A percentile compares a stretch with the other conserved stretches of the same genome.
Evolutionary conservation across 1,140 invertebrate species (phyloP).

Genomic region (Drosophila jambulina): DNA sequence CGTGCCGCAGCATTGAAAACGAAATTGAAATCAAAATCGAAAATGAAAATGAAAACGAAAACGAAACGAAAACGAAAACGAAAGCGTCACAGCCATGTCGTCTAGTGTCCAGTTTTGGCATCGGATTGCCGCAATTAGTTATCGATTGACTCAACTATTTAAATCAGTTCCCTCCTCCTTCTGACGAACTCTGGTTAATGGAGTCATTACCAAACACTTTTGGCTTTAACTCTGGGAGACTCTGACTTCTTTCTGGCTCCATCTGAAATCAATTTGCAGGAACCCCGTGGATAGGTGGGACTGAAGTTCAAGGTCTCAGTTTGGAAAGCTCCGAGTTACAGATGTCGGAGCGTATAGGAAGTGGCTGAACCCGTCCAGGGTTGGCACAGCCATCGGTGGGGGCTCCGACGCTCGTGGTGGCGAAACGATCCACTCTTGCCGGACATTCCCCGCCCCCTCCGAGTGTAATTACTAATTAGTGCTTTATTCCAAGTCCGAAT

Average conservation of each 20-base stretch:
- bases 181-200: conserved; percentile 9
- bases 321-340: conserved; percentile 1
- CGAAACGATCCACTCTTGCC: conserved; percentile 6
- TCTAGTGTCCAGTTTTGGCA: conserved; percentile 46
- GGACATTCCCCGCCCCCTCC: conserved; percentile 7
- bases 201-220: conserved; percentile 16
- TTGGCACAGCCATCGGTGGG: neutral
- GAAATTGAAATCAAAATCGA: conserved; percentile 7
- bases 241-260: neutral
- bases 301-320: conserved; percentile 4
- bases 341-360: neutral
- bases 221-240: no score
- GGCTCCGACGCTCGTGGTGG: neutral
- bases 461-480: conserved; percentile 17
- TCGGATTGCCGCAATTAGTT: conserved; percentile 64
- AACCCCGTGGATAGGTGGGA: neutral
- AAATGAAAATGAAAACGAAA: neutral
- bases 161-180: conserved; percentile 44
- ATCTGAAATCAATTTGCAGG: neutral
- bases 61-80: neutral
- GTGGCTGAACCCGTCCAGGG: conserved; percentile 15
- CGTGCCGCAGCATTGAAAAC: conserved; percentile 16
- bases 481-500: conserved; percentile 34
- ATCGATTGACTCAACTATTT: conserved; percentile 73
- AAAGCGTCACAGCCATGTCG: conserved; percentile 30